Base-by-base conservation (phyloP, 2,888 invertebrate species). In the Thecocarcelia acutangulata region DNA sequence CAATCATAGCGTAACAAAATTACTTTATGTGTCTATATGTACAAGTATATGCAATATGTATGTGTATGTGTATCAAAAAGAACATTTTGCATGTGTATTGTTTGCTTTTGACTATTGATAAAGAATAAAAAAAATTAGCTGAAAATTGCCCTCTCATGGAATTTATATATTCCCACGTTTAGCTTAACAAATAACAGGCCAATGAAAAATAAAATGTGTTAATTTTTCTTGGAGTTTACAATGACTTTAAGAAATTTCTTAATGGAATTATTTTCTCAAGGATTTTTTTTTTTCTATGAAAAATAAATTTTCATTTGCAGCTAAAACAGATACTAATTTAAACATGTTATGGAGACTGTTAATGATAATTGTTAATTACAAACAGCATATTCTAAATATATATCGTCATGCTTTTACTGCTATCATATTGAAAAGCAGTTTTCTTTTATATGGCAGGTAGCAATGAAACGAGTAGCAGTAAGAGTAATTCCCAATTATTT, bases 81-180 rank as follows among this genome's bases (percentile, higher is more conserved):
- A 59, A 73, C 11, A 54, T 40, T 58, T 61, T 56, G 11, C 48
- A 15, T 15, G 58, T 56, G 21, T 15, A 72, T n/a, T 64, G 28
- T 72, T 61, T 59, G 50, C 46, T 12, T 64, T 46, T 64, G 21
- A 17, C 11, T 24, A 15, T 28, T 46, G 44, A 44, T 37, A 52
- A 12, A 70, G 50, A 21, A 48, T 66, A 78, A 15, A 66, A 72
- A 21, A 21, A 46, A 52, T 44, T 33, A 33, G 8, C 33, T 33
- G 9, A 33, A 74, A 69, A 77, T 33, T 74, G 74, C 77, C 72
- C 28, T 74, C 40, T 78, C 77, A 78, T 66, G 74, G 64, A 46
- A 37, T 46, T 64, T 24, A 46, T 44, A 74, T n/a, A 77, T 77
- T 82, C 81, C 64, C 81, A 82, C 81, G 77, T 73, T 77, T 42